phyloP scores from a whole-genome alignment of 2,797 vertebrate genomes.

The Anguilla obscura region DNA sequence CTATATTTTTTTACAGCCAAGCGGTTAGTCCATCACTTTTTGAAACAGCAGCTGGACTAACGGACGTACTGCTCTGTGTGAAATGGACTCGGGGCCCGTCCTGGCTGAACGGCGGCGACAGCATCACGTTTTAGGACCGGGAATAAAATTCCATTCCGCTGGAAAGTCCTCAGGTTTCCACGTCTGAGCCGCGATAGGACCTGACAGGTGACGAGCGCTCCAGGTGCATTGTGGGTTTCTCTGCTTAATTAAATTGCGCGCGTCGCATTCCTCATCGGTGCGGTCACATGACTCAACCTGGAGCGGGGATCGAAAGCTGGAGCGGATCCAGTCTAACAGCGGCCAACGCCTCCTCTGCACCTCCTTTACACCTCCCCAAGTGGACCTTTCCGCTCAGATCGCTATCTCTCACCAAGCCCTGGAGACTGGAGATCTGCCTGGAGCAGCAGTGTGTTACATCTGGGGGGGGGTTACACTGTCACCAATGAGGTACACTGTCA shows the following conservation, averaged over 20 bases:
- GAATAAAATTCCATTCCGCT: constrained; percentile 39
- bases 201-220: constrained; percentile 50
- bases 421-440: no score
- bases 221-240: constrained; percentile 52
- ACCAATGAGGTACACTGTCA: no score
- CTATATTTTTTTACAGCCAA: not conserved
- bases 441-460: no score
- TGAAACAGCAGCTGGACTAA: not conserved
- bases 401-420: no score
- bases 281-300: constrained; percentile 68
- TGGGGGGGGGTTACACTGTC: no score
- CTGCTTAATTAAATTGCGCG: constrained; percentile 70
- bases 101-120: not conserved
- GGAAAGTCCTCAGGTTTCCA: constrained; percentile 48
- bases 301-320: constrained; percentile 50
- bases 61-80: not conserved
- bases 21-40: not conserved
- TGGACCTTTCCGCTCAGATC: no score
- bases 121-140: no score
- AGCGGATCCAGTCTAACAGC: constrained; percentile 51
- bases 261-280: constrained; percentile 65
- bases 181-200: constrained; percentile 57
- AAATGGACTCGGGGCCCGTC: not conserved
- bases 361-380: no score
- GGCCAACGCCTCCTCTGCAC: not conserved